Conservation (phyloP, 2,888 invertebrate species). For the Campoplex nolae region DNA sequence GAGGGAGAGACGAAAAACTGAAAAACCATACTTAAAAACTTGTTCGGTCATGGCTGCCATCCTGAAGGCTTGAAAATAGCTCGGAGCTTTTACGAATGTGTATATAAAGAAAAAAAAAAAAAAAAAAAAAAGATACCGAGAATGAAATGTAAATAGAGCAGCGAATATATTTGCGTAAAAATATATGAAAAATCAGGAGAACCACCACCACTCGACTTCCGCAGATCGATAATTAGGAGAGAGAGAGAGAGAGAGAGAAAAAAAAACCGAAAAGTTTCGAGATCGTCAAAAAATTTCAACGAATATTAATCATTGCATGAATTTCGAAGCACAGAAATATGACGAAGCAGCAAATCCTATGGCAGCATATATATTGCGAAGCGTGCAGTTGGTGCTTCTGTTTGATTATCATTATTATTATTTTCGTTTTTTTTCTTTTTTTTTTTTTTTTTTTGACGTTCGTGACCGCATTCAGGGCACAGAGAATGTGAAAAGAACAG, state of each 20-base stretch:
- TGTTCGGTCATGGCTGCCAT: neutral
- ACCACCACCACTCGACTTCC: neutral
- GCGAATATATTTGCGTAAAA: neutral
- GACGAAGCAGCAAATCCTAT: neutral
- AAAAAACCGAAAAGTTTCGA: neutral
- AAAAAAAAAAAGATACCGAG: neutral
- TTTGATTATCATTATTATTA: slow-evolving; percentile 1
- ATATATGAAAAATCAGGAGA: neutral
- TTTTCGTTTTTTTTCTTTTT: neutral
- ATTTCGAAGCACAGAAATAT: neutral
- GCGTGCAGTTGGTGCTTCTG: slow-evolving; percentile 51
- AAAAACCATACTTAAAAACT: slow-evolving; percentile 3
- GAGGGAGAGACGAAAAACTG: neutral
- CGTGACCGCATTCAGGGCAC: slow-evolving; percentile 3
- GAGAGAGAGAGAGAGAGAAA: neutral
- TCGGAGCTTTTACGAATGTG: neutral
- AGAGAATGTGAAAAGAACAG: slow-evolving; percentile 23
- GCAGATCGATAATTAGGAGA: neutral
- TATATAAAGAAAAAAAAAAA: neutral
- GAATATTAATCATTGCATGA: slow-evolving; percentile 1
- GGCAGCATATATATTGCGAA: neutral
- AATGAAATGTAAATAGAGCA: neutral
- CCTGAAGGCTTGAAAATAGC: neutral
- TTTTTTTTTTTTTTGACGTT: slow-evolving; percentile 23
- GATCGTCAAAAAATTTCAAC: neutral